Conservation (phyloP, 2,888 invertebrate species). For the Latrodectus elegans region DNA sequence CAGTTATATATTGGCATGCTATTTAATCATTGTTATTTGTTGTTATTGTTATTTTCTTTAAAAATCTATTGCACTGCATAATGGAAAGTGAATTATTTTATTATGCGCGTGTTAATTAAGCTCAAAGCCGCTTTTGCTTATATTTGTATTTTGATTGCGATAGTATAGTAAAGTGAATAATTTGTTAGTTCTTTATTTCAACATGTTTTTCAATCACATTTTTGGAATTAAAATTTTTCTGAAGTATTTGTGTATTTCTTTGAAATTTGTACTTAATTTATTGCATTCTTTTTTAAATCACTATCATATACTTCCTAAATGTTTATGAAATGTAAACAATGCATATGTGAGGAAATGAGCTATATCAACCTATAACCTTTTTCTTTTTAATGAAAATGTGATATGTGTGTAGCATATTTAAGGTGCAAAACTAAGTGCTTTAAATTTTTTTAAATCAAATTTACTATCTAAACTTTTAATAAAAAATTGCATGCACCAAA, state of each 20-base stretch:
- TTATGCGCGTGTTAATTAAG: background rate
- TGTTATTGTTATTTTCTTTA: background rate
- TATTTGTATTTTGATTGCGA: background rate
- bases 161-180: background rate
- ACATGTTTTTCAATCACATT: background rate
- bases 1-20: background rate
- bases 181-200: background rate
- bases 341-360: too few species aligned
- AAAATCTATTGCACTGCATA: background rate
- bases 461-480: too few species aligned
- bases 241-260: background rate
- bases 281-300: too few species aligned
- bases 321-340: too few species aligned
- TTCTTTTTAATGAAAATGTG: too few species aligned
- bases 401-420: too few species aligned
- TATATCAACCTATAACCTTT: too few species aligned
- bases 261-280: too few species aligned
- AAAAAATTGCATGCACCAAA: too few species aligned
- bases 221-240: slow-evolving; percentile 5
- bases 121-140: background rate
- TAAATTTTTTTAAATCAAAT: too few species aligned
- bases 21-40: background rate
- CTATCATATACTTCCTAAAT: too few species aligned
- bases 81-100: background rate
- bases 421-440: too few species aligned